phyloP scores from a whole-genome alignment of 2,888 invertebrate species.

The Pandemis corylana region DNA sequence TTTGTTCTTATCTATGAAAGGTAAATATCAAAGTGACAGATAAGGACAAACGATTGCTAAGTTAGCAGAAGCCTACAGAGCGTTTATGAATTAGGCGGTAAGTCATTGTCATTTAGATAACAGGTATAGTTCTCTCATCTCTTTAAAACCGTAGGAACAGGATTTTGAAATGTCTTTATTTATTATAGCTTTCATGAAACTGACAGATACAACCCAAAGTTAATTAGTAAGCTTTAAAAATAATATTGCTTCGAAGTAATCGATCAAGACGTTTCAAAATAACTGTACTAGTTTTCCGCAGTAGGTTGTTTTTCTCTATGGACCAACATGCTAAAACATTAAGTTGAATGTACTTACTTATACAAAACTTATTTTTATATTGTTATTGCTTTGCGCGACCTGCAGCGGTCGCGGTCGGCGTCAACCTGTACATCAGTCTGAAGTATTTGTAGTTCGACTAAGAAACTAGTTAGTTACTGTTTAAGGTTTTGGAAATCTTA shows the following conservation, averaged over 20 bases:
- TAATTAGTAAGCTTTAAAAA: too few species aligned
- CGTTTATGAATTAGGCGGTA: too few species aligned
- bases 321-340: constrained; percentile 43
- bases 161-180: constrained; percentile 6
- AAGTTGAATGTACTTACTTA: constrained; percentile 35
- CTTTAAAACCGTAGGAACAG: neutral
- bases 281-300: constrained; percentile 10
- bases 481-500: constrained; percentile 55
- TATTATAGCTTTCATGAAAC: neutral
- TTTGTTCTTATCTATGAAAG: too few species aligned
- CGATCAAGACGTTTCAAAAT: constrained; percentile 6
- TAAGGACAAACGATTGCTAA: too few species aligned
- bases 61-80: too few species aligned
- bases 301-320: constrained; percentile 41
- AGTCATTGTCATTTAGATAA: neutral
- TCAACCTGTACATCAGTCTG: constrained; percentile 34
- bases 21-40: too few species aligned
- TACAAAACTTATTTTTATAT: constrained; percentile 44
- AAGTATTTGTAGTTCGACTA: constrained; percentile 34
- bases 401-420: constrained; percentile 22
- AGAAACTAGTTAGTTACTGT: constrained; percentile 40
- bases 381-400: constrained; percentile 38
- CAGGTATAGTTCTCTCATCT: neutral
- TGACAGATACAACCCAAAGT: too few species aligned
- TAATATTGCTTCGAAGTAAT: neutral